Conservation (phyloP, 2,797 vertebrate genomes). For the Bradypodion ventrale region DNA sequence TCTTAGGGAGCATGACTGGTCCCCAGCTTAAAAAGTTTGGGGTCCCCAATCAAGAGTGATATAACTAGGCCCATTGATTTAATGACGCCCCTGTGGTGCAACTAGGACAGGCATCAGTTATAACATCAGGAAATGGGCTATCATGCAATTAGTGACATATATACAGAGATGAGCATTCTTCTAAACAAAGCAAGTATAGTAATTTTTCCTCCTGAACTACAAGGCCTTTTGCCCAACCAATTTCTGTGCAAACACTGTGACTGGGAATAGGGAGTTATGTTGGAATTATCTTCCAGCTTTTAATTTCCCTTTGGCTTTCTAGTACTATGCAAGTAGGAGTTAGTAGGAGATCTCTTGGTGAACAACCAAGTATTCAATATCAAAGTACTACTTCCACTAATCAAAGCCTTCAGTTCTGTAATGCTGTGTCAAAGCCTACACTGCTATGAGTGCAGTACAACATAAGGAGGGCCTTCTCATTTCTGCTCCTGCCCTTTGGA, state of each 20-base stretch:
- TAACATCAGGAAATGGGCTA: slow-evolving; percentile 5
- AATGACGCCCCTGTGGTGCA: slow-evolving; percentile 2
- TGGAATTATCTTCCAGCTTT: not conserved
- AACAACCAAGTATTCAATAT: not conserved
- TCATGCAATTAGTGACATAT: not conserved
- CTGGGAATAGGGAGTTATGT: too few species aligned
- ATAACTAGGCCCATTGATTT: slow-evolving; percentile 13
- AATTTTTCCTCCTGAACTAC: not conserved
- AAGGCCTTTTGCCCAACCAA: not conserved
- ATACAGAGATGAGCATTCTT: not conserved
- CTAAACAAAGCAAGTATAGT: not conserved
- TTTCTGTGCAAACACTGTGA: not conserved
- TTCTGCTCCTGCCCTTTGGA: too few species aligned
- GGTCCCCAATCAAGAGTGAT: too few species aligned
- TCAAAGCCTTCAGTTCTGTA: not conserved
- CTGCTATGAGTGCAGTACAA: too few species aligned
- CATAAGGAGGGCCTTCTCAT: too few species aligned
- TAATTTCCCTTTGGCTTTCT: not conserved
- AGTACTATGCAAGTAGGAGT: not conserved
- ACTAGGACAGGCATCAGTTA: not conserved
- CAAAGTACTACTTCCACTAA: not conserved
- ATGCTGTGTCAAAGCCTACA: not conserved
- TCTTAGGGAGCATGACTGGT: too few species aligned
- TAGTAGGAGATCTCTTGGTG: not conserved
- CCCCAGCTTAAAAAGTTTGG: too few species aligned